phyloP scores from a whole-genome alignment of 2,888 invertebrate species.

The Hirudinaria manillensis region DNA sequence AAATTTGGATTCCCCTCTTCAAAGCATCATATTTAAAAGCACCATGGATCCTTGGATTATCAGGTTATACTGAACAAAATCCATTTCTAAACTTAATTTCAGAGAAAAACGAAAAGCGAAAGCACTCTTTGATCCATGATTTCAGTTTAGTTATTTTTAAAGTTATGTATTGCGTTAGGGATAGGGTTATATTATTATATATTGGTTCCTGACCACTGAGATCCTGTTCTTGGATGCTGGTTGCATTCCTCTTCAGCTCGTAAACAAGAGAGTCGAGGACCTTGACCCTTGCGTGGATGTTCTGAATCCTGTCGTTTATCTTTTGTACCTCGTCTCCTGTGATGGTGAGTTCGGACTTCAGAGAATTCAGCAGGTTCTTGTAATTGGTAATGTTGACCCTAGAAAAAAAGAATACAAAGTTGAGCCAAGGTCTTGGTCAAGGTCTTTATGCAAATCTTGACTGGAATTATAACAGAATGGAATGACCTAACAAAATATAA shows the following conservation, averaged over 20 bases:
- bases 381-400: constrained; percentile 19
- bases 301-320: constrained; percentile 7
- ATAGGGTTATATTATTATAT: constrained; percentile 4
- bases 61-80: no score
- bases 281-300: constrained; percentile 51
- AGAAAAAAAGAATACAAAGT: neutral
- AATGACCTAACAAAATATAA: no score
- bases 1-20: neutral
- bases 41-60: no score
- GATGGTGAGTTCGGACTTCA: neutral
- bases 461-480: neutral
- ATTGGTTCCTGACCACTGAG: constrained; percentile 66
- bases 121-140: no score
- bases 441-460: no score
- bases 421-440: neutral
- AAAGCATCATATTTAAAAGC: no score
- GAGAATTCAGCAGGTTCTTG: neutral
- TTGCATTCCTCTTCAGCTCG: constrained; percentile 78
- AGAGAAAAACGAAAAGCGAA: no score
- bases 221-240: constrained; percentile 84
- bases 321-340: neutral
- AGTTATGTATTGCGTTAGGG: no score
- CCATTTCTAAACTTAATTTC: no score
- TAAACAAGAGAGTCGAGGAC: constrained; percentile 64
- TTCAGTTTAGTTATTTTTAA: no score